Evolutionary conservation across 2,797 vertebrate species (phyloP).

Genomic region (Phalloptychus januarius): DNA sequence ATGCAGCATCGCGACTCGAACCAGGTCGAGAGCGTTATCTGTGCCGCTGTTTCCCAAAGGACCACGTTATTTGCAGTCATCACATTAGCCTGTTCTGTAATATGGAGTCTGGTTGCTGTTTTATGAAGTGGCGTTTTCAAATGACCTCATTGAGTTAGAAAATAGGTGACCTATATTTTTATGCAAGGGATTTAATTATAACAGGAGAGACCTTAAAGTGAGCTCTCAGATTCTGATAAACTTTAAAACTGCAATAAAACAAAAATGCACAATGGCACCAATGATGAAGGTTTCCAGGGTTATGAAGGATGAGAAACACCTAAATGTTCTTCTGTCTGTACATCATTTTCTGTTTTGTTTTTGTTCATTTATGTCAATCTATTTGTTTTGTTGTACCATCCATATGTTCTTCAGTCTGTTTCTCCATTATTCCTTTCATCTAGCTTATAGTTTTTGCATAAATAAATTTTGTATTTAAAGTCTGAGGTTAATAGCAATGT

Average conservation of each 20-base stretch:
- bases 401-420: background rate
- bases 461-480: background rate
- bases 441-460: background rate
- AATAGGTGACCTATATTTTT: slow-evolving; percentile 7
- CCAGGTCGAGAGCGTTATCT: slow-evolving; percentile 28
- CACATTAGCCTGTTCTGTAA: background rate
- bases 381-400: background rate
- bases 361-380: background rate
- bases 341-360: background rate
- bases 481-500: background rate
- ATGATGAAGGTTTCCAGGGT: background rate
- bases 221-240: background rate
- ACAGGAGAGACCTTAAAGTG: background rate
- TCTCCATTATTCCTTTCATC: background rate
- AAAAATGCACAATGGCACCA: background rate
- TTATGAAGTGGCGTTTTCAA: background rate
- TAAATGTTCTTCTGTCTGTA: background rate
- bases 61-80: slow-evolving; percentile 2
- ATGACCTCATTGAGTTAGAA: background rate
- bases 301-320: background rate
- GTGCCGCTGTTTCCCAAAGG: background rate
- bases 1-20: slow-evolving; percentile 17
- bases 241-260: background rate
- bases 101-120: background rate
- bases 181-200: background rate